These are phyloP conservation scores for Telmatochromis bifrenatus DNA, from an alignment of 2,113 vertebrate species.

Conservation along the genomic window DNA sequence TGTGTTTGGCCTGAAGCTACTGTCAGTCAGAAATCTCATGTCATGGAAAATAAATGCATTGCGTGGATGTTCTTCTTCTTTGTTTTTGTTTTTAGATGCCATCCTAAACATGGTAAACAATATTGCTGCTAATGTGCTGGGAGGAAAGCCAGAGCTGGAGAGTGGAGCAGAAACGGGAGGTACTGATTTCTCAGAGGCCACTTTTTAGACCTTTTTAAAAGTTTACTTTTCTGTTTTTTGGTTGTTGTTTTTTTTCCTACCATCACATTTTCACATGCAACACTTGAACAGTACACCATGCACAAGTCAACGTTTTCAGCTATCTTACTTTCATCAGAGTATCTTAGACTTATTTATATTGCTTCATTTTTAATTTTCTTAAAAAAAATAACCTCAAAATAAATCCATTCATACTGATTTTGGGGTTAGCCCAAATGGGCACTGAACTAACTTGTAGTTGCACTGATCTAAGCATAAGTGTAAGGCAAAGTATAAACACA, in stretches of 20 bases:
- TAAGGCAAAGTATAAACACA: neutral
- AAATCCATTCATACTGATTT: neutral
- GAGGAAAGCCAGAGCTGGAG: slow-evolving; percentile 80
- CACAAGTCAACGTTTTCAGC: neutral
- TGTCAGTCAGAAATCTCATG: neutral
- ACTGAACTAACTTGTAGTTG: accelerated
- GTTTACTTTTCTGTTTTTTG: neutral
- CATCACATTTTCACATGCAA: neutral
- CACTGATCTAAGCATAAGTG: neutral
- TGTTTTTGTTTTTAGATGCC: slow-evolving; percentile 77
- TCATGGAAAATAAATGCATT: neutral
- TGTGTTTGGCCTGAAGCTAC: neutral
- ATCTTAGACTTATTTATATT: neutral
- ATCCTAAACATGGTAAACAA: slow-evolving; percentile 98
- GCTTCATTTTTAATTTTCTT: neutral
- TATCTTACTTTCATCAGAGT: neutral
- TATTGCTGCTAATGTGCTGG: slow-evolving; percentile 96
- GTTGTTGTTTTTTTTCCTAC: accelerated
- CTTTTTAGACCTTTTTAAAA: neutral
- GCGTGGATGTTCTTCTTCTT: slow-evolving; percentile 1
- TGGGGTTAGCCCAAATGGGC: neutral
- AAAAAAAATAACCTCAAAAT: neutral
- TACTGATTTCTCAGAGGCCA: slow-evolving; percentile 34
- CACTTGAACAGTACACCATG: neutral
- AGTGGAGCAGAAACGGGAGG: slow-evolving; percentile 76